Evolutionary conservation across 2,797 vertebrate species (phyloP), one percentile per base, ranked within the genome.

Genomic region (Ataeniobius toweri): DNA sequence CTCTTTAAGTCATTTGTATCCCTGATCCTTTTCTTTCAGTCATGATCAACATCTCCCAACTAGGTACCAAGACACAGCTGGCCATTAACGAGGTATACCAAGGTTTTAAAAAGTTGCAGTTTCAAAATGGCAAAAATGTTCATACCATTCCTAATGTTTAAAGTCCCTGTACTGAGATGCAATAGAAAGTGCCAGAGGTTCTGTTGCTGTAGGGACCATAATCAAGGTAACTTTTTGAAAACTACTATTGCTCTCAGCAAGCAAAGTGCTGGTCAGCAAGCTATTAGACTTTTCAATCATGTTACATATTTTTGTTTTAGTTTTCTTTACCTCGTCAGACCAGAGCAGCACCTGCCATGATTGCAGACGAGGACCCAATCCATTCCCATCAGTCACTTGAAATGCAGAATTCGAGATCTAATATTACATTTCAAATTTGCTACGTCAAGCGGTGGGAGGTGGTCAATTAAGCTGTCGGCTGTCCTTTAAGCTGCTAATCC

Each of bases 401-500:
- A 10, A n/a, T n/a, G 26, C 50, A 46, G 68, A 88, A 86, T 82
- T 39, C 46, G 80, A 90, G 75, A 79, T 9, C 74, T 26, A 68
- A 74, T 83, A 85, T 89, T 78, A 12, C 3, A 3, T 87, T 91
- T 86, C 85, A 68, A 50, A 67, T 76, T 71, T 36, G 55, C 55
- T 28, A 55, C 20, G 14, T 77, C 13, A 59, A 78, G 39, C 8
- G 3, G 41, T 5, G 50, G 39, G 59, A 79, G 80, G 14, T 58
- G 39, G 3, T 55, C 3, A 9, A 4, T 44, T 44, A 44, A 53
- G 51, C 51, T 44, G 72, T 70, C 53, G 16, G n/a, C 51, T 71
- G 76, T 74, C 44, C 79, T 68, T 13, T 46, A 76, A 80, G 75
- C 74, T 24, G 65, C 28, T 88, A 85, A 90, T 88, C 87, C 77